These are phyloP conservation scores for Neogobius melanostomus DNA, from an alignment of 2,113 vertebrate genomes.

Conservation along the genomic window DNA sequence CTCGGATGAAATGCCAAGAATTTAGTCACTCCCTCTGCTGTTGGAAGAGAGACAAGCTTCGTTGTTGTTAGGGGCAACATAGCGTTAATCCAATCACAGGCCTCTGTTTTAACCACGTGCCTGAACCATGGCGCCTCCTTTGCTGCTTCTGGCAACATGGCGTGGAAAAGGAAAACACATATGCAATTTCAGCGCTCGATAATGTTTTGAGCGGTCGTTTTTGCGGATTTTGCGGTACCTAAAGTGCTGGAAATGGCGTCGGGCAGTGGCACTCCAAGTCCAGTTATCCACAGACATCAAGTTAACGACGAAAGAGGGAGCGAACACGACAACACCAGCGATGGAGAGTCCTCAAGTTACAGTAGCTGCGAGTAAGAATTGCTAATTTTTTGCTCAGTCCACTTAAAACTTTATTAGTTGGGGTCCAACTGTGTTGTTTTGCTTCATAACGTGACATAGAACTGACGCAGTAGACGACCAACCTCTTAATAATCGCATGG, in stretches of 20 bases:
- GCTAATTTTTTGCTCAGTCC: neutral
- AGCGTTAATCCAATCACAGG: slow-evolving; percentile 54
- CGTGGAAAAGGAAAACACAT: slow-evolving; percentile 9
- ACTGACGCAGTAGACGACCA: neutral
- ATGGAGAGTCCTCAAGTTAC: slow-evolving; percentile 43
- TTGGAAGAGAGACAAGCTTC: slow-evolving; percentile 51
- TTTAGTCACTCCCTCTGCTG: neutral
- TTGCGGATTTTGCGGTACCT: neutral
- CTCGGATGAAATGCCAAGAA: neutral
- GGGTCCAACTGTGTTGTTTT: neutral
- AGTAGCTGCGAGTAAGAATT: slow-evolving; percentile 67
- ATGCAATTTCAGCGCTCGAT: neutral
- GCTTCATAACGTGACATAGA: neutral
- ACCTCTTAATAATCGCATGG: neutral
- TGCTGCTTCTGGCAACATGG: slow-evolving; percentile 56
- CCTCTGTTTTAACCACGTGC: slow-evolving; percentile 49
- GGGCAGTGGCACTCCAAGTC: neutral
- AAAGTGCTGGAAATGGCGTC: neutral
- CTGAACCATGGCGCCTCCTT: neutral
- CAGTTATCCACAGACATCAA: neutral
- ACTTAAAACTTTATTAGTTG: no score
- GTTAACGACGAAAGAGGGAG: slow-evolving; percentile 17
- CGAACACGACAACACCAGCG: slow-evolving; percentile 7
- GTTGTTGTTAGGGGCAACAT: slow-evolving; percentile 69
- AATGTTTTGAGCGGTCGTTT: neutral